Evolutionary conservation across 2,888 invertebrate genomes (phyloP), one percentile per base, ranked within the genome.

Genomic region (Sinelater perroti): DNA sequence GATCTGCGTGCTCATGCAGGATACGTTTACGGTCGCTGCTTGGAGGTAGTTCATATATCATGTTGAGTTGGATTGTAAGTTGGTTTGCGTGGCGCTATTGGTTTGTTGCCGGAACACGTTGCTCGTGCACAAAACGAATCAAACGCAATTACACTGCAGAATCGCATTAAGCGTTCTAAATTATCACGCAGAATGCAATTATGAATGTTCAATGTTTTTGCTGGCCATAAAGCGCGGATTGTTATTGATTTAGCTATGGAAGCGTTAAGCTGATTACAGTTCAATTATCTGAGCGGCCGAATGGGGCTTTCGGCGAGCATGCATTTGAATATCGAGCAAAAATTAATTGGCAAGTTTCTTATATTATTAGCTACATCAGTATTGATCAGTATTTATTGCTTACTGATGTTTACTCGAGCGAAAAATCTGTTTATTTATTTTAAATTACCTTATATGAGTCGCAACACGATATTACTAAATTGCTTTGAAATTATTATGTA

Each of bases 1-100:
- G 59, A 59, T 54, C 47, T 53, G 42, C 47, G 49, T 58, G 31
- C 18, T 45, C 47, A 46, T 45, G 40, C 40, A 46, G 51, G 44
- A 44, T 56, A 52, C 40, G 24, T 50, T 51, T 28, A 47, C 31
- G 45, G 46, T 46, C 30, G 21, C 35, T 24, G 24, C 45, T 42
- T 44, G 44, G 56, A 60, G 47, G 57, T 47, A 53, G 52, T 52
- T 56, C 38, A 33, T 55, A 40, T 52, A 60, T 56, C 52, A 61
- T 61, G 61, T 57, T 58, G 58, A 61, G 61, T 61, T 61, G 61
- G 61, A 61, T 61, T 61, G 61, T 61, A 58, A 61, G 61, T 61
- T 14, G 11, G 28, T 30, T 44, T 17, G 44, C 30, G 17, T 44
- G 44, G 30, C 13, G 16, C 24, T 40, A 8, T 40, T 21, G 21